Evolutionary conservation across 2,113 vertebrate genomes (phyloP).

Genomic region (Mastomys natalensis): DNA sequence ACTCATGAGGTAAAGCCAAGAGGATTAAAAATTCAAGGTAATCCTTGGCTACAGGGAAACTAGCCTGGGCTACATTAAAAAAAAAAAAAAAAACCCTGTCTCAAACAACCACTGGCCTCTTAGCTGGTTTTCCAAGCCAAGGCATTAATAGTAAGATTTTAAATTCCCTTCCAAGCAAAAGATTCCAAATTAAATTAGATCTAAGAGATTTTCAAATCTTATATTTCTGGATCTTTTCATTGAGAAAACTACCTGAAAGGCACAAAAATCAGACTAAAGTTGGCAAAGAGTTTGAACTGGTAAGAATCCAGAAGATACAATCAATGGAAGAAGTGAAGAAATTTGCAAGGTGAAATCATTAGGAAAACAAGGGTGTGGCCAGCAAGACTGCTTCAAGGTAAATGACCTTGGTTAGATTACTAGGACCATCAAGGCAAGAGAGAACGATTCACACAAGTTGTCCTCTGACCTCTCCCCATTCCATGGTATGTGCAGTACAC

Average conservation of each 20-base stretch:
- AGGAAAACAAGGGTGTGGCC: background rate
- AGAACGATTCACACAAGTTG: background rate
- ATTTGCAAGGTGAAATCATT: background rate
- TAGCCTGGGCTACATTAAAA: background rate
- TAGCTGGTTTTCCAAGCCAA: background rate
- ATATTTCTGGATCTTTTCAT: background rate
- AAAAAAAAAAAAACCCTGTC: background rate
- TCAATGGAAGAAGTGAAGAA: background rate
- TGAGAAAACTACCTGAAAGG: background rate
- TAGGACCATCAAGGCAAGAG: background rate
- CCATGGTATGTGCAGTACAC: background rate
- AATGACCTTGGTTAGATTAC: background rate
- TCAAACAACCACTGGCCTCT: background rate
- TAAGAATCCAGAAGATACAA: background rate
- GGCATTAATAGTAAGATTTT: background rate
- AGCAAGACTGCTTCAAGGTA: background rate
- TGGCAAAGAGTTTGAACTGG: background rate
- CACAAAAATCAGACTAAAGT: background rate
- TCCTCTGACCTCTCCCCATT: background rate
- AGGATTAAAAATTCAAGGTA: background rate
- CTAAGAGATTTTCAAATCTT: background rate
- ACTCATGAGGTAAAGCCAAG: background rate
- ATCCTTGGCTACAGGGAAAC: background rate
- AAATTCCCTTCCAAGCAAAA: background rate
- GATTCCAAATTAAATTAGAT: background rate